Percentiles rank a stretch among this genome's conserved stretches.
Evolutionary conservation across 2,888 invertebrate genomes (phyloP).

Genomic region (Pristionchus entomophagus): DNA sequence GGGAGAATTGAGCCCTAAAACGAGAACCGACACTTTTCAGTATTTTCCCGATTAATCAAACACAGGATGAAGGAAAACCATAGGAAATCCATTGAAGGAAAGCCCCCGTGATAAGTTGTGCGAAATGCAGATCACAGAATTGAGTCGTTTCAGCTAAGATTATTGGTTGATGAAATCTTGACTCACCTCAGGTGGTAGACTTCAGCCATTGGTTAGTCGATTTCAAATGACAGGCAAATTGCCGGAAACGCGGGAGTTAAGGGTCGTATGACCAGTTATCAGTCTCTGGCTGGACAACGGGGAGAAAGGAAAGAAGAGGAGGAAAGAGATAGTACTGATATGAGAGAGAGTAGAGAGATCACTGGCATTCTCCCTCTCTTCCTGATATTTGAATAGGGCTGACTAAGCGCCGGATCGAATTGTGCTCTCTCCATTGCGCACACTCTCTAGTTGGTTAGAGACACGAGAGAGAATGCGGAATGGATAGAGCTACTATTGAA

Average conservation of each 20-base stretch:
- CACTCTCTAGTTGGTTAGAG: too few relatives aligned
- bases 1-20: conserved; percentile 41
- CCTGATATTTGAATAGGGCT: conserved; percentile 26
- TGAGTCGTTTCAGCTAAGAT: too few relatives aligned
- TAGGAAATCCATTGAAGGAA: neutral
- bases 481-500: too few relatives aligned
- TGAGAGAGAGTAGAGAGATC: neutral
- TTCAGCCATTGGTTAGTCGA: neutral
- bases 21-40: too few relatives aligned
- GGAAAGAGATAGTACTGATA: neutral
- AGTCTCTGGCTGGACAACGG: neutral
- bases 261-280: conserved; percentile 12
- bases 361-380: neutral
- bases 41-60: too few relatives aligned
- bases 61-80: too few relatives aligned
- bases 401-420: too few relatives aligned
- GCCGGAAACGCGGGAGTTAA: neutral
- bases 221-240: neutral
- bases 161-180: neutral
- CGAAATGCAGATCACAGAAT: too few relatives aligned
- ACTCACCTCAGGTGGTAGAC: conserved; percentile 19
- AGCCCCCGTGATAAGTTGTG: neutral
- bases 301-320: neutral
- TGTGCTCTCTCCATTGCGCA: too few relatives aligned
- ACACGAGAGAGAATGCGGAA: too few relatives aligned